Evolutionary conservation across 2,113 vertebrate genomes (phyloP), one percentile per base, ranked within the genome.

Genomic region (Galeopterus variegatus): DNA sequence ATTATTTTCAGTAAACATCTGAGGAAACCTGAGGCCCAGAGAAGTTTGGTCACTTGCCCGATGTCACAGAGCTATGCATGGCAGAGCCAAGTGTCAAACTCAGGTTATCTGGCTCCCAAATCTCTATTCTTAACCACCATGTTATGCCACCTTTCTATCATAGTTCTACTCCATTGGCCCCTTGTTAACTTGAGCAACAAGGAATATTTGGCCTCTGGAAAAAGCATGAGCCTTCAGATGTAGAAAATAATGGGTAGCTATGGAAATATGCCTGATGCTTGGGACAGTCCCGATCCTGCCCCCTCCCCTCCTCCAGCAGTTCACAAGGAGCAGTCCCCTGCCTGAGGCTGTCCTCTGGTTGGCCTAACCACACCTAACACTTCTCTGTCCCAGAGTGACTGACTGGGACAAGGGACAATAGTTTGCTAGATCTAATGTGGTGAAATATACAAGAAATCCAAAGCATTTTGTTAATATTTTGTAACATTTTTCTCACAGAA

Each of bases 391-490:
- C 41, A 50, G 96, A 93, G 56, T 31, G 73, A 80, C 31, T 23
- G 41, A 45, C 82, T 82, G 70, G 75, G 58, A 72, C 1, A 1
- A 50, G n/a, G 36, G 11, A 77, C 2, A 17, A 67, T 26, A 24
- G n/a, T 92, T 87, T 48, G 75, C 84, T 69, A 87, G 45, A 41
- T 24, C 45, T 52, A n/a, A 41, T n/a, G 62, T 69, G 45, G 82
- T 70, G 54, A 93, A 96, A 65, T 65, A 93, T 33, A 79, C 64
- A 79, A 94, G 54, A 94, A 82, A 23, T 52, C 24, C 12, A 80
- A 90, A 81, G 75, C 15, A 12, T 64, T 81, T 89, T 91, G 84
- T 84, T 88, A 52, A 79, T 86, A 67, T 90, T 96, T 83, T 75
- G 45, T 70, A 87, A 76, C 58, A 52, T 86, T 62, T 94, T 82